Evolutionary conservation across 2,113 vertebrate genomes (phyloP).

Genomic region (Numenius arquata): DNA sequence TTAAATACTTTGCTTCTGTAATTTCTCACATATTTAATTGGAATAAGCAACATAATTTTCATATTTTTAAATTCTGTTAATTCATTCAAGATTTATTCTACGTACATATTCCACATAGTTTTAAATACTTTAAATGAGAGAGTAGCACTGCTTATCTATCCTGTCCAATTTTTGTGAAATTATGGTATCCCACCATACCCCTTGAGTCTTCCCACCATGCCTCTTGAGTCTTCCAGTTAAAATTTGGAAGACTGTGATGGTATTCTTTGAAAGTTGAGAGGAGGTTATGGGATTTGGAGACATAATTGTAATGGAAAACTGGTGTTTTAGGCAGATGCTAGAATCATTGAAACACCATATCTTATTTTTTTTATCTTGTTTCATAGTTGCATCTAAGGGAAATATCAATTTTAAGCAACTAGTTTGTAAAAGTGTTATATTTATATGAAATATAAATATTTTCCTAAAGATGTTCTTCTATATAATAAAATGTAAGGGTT

Average conservation of each 20-base stretch:
- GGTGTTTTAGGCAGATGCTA: neutral
- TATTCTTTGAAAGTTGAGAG: neutral
- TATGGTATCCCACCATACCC: neutral
- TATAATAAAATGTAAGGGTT: neutral
- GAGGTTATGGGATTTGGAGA: neutral
- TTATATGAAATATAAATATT: neutral
- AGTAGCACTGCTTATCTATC: neutral
- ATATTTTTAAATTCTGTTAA: neutral
- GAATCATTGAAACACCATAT: neutral
- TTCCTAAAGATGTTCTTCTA: neutral
- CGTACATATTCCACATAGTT: neutral
- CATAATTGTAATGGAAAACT: neutral
- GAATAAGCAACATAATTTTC: neutral
- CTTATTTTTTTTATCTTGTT: neutral
- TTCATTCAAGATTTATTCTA: neutral
- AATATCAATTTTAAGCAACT: neutral
- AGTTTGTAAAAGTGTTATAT: neutral
- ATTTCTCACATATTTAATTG: neutral
- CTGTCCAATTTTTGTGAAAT: neutral
- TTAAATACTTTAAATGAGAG: neutral
- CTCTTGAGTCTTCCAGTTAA: neutral
- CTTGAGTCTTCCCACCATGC: neutral
- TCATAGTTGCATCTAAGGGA: neutral
- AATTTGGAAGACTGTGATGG: neutral
- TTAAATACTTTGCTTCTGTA: neutral